phyloP scores from a whole-genome alignment of 2,888 invertebrate genomes.

The Lasius fuliginosus region DNA sequence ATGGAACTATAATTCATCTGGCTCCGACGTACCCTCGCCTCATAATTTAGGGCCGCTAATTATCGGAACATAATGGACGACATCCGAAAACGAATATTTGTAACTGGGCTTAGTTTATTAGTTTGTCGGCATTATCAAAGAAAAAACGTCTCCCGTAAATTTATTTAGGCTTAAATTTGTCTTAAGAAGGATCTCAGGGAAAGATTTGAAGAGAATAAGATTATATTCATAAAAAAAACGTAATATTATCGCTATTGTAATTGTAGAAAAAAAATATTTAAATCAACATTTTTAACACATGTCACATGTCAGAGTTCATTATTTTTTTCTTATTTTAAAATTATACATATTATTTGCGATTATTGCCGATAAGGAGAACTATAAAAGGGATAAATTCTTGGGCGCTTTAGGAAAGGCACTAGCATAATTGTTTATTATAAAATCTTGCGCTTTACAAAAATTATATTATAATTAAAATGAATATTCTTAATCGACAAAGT shows the following conservation, averaged over 20 bases:
- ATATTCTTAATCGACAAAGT: too few relatives aligned
- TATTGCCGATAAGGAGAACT: too few relatives aligned
- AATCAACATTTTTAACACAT: not conserved
- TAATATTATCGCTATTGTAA: not conserved
- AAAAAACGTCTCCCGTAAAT: not conserved
- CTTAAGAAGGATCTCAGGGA: not conserved
- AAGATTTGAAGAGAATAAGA: not conserved
- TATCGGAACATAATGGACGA: conserved; percentile 61
- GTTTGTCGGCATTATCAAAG: conserved; percentile 45
- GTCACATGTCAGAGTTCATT: too few relatives aligned
- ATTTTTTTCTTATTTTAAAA: too few relatives aligned
- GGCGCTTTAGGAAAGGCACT: too few relatives aligned
- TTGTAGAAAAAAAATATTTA: not conserved
- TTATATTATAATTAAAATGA: too few relatives aligned
- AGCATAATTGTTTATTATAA: too few relatives aligned
- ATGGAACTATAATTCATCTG: conserved; percentile 71
- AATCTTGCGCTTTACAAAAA: too few relatives aligned
- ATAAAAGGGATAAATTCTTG: too few relatives aligned
- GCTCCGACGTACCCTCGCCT: conserved; percentile 49
- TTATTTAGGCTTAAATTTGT: not conserved
- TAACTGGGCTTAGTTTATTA: conserved; percentile 74
- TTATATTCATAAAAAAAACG: not conserved
- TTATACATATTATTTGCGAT: too few relatives aligned
- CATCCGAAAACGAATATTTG: conserved; percentile 47
- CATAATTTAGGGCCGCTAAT: conserved; percentile 69